Conservation (phyloP, 2,888 invertebrate genomes). For the Mellilla xanthometata region DNA sequence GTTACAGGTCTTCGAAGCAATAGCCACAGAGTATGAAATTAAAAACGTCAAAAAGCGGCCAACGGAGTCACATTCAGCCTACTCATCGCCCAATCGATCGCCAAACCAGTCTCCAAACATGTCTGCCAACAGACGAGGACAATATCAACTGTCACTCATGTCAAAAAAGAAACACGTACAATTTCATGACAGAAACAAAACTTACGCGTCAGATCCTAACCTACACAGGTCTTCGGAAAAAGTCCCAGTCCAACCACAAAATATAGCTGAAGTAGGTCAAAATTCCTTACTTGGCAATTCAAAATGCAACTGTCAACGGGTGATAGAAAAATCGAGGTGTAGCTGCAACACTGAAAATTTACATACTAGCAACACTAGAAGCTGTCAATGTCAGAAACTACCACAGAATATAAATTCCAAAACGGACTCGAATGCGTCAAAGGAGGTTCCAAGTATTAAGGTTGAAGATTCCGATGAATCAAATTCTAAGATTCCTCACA, state of each 20-base stretch:
- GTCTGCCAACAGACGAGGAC: slow-evolving; percentile 59
- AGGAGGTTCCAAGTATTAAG: slow-evolving; percentile 41
- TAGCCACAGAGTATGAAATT: slow-evolving; percentile 70
- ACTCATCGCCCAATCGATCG: slow-evolving; percentile 57
- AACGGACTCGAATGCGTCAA: neutral
- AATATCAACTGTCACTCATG: slow-evolving; percentile 68
- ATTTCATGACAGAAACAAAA: slow-evolving; percentile 52
- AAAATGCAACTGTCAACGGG: slow-evolving; percentile 4
- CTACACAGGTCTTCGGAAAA: slow-evolving; percentile 49
- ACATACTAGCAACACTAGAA: slow-evolving; percentile 38
- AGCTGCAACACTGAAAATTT: slow-evolving; percentile 30
- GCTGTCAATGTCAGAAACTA: slow-evolving; percentile 39
- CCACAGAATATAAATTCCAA: slow-evolving; percentile 17
- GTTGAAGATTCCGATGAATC: slow-evolving; percentile 39
- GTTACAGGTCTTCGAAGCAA: slow-evolving; percentile 72
- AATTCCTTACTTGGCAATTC: slow-evolving; percentile 5
- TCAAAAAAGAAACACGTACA: slow-evolving; percentile 55
- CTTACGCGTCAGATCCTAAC: slow-evolving; percentile 65
- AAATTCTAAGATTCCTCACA: slow-evolving; percentile 51
- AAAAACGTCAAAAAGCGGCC: slow-evolving; percentile 52
- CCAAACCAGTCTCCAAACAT: slow-evolving; percentile 54
- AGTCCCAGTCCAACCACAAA: slow-evolving; percentile 14
- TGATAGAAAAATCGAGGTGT: slow-evolving; percentile 31
- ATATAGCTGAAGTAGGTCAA: neutral
- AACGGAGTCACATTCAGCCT: slow-evolving; percentile 50